Base-by-base conservation (phyloP, 2,797 vertebrate species). In the Balearica regulorum region DNA sequence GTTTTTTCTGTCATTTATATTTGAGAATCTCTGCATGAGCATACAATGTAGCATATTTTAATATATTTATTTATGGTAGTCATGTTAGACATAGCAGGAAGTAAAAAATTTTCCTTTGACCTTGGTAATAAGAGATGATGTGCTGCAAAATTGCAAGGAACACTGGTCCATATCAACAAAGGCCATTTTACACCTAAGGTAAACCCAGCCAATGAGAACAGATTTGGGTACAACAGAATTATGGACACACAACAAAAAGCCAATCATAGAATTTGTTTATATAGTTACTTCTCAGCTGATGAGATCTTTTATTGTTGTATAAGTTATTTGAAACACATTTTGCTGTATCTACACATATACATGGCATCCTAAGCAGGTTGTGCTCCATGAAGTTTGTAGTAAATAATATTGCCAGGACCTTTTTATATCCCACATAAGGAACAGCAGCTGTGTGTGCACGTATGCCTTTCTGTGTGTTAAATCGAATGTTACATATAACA, bases 341-440 rank as follows among this genome's bases (percentile, higher is more conserved):
- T 1, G 1, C 33, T 78, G 11, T 86, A 48, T 26, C 37, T 46
- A 16, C 16, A 21, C 5, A 19, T 41, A 51, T 10, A 31, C 57
- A 75, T 41, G 39, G 17, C n/a, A 86, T 96, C 75, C 46, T 79
- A 89, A 95, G 78, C 33, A 93, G 70, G 71, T 78, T 81, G 89
- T 82, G 41, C 69, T 94, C 48, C 53, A 41, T 91, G 51, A 81
- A 96, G 94, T 90, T 91, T 94, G 25, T 60, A n/a, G 26, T 43
- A 76, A 82, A 58, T 83, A 48, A 65, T 78, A 83, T 81, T 96
- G 62, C 91, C 88, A 91, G 85, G 88, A 92, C 57, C 51, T 60
- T 89, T 94, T 80, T 93, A 94, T 96, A 96, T 96, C 37, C 29
- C 16, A 2, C 39, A 7, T 94, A 94, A 96, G 81, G 73, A 96